These are phyloP conservation scores for Hypselothyrea guttata DNA, from an alignment of 2,888 invertebrate genomes.

Conservation along the genomic window DNA sequence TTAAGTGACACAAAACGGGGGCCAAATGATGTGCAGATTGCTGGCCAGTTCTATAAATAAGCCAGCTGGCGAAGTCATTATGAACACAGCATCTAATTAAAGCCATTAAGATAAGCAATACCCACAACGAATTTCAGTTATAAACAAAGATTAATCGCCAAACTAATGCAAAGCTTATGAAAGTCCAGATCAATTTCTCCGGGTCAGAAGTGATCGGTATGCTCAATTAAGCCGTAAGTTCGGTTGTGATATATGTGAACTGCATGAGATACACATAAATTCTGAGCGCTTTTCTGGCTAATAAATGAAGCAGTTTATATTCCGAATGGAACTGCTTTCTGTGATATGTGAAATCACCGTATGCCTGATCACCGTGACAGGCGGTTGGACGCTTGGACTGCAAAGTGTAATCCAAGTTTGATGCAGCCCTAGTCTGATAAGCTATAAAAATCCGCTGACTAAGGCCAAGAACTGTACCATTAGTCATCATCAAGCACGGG, in stretches of 20 bases:
- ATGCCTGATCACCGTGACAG: slow-evolving; percentile 47
- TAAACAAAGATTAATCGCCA: slow-evolving; percentile 5
- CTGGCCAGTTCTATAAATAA: slow-evolving; percentile 66
- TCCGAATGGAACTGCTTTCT: slow-evolving; percentile 11
- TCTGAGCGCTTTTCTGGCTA: slow-evolving; percentile 8
- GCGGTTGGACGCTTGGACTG: no score
- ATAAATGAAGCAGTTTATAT: slow-evolving; percentile 41
- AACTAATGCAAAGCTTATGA: neutral
- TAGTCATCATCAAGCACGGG: slow-evolving; percentile 67
- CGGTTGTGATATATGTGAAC: slow-evolving; percentile 1
- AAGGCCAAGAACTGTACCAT: slow-evolving; percentile 61
- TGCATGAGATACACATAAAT: slow-evolving; percentile 11
- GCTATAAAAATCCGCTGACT: slow-evolving; percentile 64
- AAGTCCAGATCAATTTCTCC: slow-evolving; percentile 18
- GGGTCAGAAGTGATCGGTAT: neutral
- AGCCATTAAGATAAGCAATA: slow-evolving; percentile 45
- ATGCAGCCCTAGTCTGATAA: slow-evolving; percentile 44
- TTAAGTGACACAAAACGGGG: slow-evolving; percentile 74
- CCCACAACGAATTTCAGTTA: slow-evolving; percentile 15
- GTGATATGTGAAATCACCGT: slow-evolving; percentile 20
- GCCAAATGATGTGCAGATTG: slow-evolving; percentile 74
- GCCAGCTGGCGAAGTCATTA: slow-evolving; percentile 37
- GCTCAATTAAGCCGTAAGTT: neutral
- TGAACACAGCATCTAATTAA: slow-evolving; percentile 55
- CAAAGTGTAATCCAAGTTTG: slow-evolving; percentile 41